Conservation (phyloP, 2,113 vertebrate species). For the Vicugna pacos region DNA sequence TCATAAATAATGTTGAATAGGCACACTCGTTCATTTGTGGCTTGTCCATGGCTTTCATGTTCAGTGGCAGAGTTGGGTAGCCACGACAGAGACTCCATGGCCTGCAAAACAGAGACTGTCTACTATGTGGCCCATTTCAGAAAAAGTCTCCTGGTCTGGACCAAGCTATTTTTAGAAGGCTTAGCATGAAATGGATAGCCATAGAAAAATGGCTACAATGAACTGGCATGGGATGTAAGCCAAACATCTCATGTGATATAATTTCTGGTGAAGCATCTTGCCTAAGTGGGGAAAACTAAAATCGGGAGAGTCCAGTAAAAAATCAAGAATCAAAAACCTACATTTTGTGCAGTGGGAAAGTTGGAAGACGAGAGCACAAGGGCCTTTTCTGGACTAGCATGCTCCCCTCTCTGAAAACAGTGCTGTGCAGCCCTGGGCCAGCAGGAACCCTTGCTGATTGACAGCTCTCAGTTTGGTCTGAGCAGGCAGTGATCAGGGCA, state of each 20-base stretch:
- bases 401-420: background rate
- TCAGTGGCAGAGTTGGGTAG: background rate
- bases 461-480: background rate
- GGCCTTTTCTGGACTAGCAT: background rate
- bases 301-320: slow-evolving; percentile 6
- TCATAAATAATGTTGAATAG: background rate
- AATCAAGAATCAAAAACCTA: background rate
- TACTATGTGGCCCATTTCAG: background rate
- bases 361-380: background rate
- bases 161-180: slow-evolving; percentile 32
- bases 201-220: background rate
- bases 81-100: background rate
- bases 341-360: background rate
- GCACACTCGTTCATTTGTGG: background rate
- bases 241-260: background rate
- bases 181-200: background rate
- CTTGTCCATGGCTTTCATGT: background rate
- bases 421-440: background rate
- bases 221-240: background rate
- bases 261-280: background rate
- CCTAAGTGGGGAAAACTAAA: background rate
- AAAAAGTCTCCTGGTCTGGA: background rate
- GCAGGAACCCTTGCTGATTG: background rate
- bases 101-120: background rate
- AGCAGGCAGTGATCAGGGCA: background rate